A percentile compares a stretch with the other conserved stretches of the same genome.
Conservation (phyloP, 2,888 invertebrate genomes). For the Vannuccia rotundouncinata region DNA sequence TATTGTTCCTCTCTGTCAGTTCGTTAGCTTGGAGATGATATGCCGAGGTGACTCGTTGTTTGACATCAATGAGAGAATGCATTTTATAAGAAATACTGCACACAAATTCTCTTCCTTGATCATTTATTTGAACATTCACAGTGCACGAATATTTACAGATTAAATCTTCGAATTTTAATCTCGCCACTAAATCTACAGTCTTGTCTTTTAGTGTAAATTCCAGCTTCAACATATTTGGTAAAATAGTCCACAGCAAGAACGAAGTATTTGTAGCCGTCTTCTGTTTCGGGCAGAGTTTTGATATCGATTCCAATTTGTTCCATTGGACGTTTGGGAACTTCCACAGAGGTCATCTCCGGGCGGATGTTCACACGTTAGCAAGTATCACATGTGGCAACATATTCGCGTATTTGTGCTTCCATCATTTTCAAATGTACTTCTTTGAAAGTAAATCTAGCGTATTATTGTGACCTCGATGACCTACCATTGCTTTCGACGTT, state of each 20-base stretch:
- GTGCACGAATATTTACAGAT: not conserved
- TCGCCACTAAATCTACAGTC: not conserved
- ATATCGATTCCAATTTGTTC: conserved; percentile 4
- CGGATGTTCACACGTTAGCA: not conserved
- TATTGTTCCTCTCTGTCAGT: not conserved
- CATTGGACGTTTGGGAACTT: not conserved
- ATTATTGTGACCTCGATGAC: not conserved
- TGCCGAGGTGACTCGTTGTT: not conserved
- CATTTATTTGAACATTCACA: not conserved
- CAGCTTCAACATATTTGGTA: not conserved
- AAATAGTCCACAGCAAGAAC: conserved; percentile 15
- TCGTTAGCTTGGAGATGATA: not conserved
- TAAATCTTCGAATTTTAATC: not conserved
- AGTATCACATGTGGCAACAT: not conserved
- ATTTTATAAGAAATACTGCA: not conserved
- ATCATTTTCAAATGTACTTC: not conserved
- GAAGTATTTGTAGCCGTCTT: not conserved
- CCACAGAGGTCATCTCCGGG: not conserved
- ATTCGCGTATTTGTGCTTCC: not conserved
- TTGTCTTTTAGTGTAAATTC: conserved; percentile 4
- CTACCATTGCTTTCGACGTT: not conserved
- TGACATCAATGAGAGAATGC: not conserved
- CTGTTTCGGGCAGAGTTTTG: not conserved
- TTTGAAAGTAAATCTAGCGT: not conserved
- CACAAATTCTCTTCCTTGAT: conserved; percentile 10